Conservation (phyloP, 2,113 vertebrate genomes). For the Microcebus griseorufus region DNA sequence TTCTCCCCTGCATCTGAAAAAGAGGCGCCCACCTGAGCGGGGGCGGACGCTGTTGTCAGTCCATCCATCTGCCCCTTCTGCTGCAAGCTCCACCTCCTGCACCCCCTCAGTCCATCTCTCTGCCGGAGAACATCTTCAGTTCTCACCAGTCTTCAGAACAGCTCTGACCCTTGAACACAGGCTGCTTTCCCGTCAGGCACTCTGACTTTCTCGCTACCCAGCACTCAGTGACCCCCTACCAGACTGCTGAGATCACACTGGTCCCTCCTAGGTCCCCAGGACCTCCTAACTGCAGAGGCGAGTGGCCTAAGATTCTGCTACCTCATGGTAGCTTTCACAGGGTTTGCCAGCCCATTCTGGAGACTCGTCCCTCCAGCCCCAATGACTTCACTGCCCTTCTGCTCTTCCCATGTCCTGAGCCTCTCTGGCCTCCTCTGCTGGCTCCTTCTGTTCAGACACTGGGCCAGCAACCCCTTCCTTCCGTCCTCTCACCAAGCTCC, state of each 20-base stretch:
- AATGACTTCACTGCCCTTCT: neutral
- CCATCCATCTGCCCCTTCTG: neutral
- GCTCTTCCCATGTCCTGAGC: neutral
- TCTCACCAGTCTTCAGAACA: neutral
- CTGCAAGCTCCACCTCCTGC: neutral
- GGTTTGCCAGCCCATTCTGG: neutral
- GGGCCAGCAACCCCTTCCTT: neutral
- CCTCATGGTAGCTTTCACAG: neutral
- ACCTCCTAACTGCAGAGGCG: neutral
- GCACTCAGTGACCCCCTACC: neutral
- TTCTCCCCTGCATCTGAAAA: neutral
- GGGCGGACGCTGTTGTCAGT: neutral
- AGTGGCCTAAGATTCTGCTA: neutral
- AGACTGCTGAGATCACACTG: neutral
- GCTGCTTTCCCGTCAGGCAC: neutral
- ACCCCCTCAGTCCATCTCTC: neutral
- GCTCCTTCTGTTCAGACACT: neutral
- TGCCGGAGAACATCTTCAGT: neutral
- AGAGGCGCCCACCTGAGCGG: neutral
- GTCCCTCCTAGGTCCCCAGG: neutral
- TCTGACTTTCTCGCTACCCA: too few species aligned
- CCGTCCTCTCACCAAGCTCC: neutral
- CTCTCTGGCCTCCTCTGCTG: neutral
- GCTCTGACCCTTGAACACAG: neutral
- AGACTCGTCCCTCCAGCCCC: neutral